Evolutionary conservation across 1,140 invertebrate species (phyloP).

Genomic region (Drosophila santomea): DNA sequence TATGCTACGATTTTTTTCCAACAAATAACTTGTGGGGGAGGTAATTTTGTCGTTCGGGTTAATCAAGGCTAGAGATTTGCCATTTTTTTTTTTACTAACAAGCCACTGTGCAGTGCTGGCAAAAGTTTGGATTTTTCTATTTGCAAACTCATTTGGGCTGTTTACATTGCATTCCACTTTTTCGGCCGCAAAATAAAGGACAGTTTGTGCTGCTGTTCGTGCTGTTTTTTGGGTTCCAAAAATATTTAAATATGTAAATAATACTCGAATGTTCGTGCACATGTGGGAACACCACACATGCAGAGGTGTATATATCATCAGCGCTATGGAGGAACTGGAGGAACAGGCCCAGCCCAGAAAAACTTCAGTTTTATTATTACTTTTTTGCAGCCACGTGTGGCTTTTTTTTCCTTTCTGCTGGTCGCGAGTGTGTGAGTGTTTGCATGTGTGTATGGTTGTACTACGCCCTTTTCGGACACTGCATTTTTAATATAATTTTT

Average conservation of each 20-base stretch:
- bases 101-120: neutral
- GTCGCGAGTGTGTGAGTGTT: conserved; percentile 14
- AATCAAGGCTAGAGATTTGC: conserved; percentile 71
- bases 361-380: conserved; percentile 74
- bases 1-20: conserved; percentile 21
- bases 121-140: conserved; percentile 6
- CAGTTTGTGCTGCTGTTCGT: conserved; percentile 36
- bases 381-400: conserved; percentile 31
- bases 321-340: conserved; percentile 14
- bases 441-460: conserved; percentile 47
- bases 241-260: conserved; percentile 72
- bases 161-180: conserved; percentile 41
- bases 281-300: neutral
- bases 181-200: conserved; percentile 26
- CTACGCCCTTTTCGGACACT: conserved; percentile 78
- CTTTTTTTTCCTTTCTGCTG: neutral
- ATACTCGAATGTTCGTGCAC: conserved; percentile 13
- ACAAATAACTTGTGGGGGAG: neutral
- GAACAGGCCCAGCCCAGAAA: conserved; percentile 16
- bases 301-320: conserved; percentile 64
- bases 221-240: conserved; percentile 16
- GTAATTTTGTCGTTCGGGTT: conserved; percentile 72
- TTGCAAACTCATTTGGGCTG: conserved; percentile 61
- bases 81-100: conserved; percentile 21
- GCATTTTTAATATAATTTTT: conserved; percentile 83